Base-by-base conservation (phyloP, 2,797 vertebrate genomes). In the Falco novaeseelandiae region DNA sequence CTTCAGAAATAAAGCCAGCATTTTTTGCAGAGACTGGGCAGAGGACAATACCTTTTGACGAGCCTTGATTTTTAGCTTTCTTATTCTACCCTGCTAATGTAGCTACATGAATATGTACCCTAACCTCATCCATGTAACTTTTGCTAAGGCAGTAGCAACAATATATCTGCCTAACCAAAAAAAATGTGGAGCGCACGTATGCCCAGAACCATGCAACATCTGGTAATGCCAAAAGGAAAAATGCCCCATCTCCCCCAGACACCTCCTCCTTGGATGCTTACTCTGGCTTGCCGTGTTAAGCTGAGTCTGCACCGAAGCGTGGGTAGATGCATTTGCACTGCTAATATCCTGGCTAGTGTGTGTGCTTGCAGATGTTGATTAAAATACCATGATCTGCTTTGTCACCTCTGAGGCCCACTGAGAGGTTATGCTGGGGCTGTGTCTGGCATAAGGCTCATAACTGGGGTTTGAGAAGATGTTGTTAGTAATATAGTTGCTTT, bases 241-340 rank as follows among this genome's bases (percentile, higher is more conserved):
- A 61, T n/a, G 9, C 19, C 14, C 7, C 1, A 3, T 57, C 5
- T 62, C 2, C 7, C 22, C 36, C 20, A 0, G 4, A 25, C 29
- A 27, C 2, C 8, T 14, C 34, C 8, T 23, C 3, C 36, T 63
- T n/a, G 7, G 10, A 10, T 77, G 8, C 27, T 46, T 38, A 32
- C 3, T 18, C 32, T 36, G 36, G 6, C 23, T 73, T 83, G 44
- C 21, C 46, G 18, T 36, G 21, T 44, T 17, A n/a, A n/a, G 49
- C 17, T 8, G 32, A 40, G 36, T 20, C 14, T 16, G 15, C 32
- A 74, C 34, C 5, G 3, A 36, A 34, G 49, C 7, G 5, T 17
- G n/a, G 8, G 5, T 14, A 29, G 62, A n/a, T 55, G 52, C 4
- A 4, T 30, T 46, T 52, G 46, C 17, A 3, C 51, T 72, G 22